Percentiles rank a stretch among this genome's conserved stretches.
Evolutionary conservation across 2,113 vertebrate genomes (phyloP).

Genomic region (Toxostoma redivivum): DNA sequence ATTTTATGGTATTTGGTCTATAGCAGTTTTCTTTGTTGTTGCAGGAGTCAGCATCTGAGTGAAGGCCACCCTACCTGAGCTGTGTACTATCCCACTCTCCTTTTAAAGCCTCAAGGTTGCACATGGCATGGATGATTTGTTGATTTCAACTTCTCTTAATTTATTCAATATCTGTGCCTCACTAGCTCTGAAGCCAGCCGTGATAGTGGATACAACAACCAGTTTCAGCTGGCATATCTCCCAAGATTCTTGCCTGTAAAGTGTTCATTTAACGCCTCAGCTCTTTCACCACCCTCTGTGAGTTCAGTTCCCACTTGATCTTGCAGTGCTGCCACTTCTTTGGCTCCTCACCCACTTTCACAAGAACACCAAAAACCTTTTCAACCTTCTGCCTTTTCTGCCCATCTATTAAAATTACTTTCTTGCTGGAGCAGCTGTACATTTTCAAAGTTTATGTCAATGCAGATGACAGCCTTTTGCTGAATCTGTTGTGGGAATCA

Average conservation of each 20-base stretch:
- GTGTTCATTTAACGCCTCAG: constrained; percentile 40
- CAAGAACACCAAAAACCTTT: background rate
- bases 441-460: background rate
- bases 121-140: background rate
- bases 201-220: background rate
- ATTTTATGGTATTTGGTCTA: background rate
- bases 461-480: background rate
- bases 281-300: background rate
- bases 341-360: background rate
- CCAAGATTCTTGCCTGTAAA: background rate
- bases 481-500: background rate
- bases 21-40: background rate
- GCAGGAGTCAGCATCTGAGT: background rate
- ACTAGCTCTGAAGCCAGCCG: constrained; percentile 30
- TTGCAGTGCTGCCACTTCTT: background rate
- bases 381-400: background rate
- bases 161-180: constrained; percentile 49
- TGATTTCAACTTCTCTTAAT: constrained; percentile 37
- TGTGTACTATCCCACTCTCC: background rate
- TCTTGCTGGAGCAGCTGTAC: background rate
- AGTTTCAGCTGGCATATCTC: background rate
- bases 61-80: background rate
- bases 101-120: background rate
- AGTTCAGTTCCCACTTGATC: background rate
- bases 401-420: background rate